Base-by-base conservation (phyloP, 1,140 invertebrate genomes). In the Tetranychus cinnabarinus region DNA sequence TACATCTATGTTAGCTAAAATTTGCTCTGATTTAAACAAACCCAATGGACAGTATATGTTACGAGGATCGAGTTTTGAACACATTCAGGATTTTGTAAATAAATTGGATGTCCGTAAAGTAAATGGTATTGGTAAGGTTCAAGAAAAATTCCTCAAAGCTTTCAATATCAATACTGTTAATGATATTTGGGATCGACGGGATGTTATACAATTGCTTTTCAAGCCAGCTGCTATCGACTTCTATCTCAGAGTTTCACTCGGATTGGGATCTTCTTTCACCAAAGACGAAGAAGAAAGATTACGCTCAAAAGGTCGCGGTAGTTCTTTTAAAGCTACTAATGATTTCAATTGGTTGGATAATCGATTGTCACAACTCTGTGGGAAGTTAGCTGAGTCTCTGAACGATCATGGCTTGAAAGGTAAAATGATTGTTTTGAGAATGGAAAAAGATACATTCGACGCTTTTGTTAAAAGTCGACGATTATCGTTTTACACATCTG, bases 11-110 rank as follows among this genome's bases (percentile, higher is more conserved):
- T 68, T 82, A 15, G 78, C 81, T 1, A 82, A 82, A 69, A 74
- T 82, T 2, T 80, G 79, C 65, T 79, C 80, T 31, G 80, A 82
- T 69, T 72, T 75, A 35, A 81, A 81, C 65, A 82, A 82, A 68
- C 81, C 81, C n/a, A 80, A 83, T 71, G 79, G 79, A 10, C 81
- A 82, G 68, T 81, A 72, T 67, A 68, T 68, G 46, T 66, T 82
- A 35, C 61, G 64, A 35, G 67, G 71, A 23, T 15, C 33, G 34
- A 68, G 69, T 46, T 61, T 62, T 31, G 68, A 77, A 23, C 69
- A 59, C 8, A 72, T 79, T 59, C 59, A 72, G 62, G 65, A 73
- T 2, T 82, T 82, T 69, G 70, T 82, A 10, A 65, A 68, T 33
- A 65, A 71, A 48, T 65, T 81, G 10, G 74, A 77, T 3, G 75